Evolutionary conservation across 1,140 invertebrate genomes (phyloP).

Genomic region (Drosophila parvula): DNA sequence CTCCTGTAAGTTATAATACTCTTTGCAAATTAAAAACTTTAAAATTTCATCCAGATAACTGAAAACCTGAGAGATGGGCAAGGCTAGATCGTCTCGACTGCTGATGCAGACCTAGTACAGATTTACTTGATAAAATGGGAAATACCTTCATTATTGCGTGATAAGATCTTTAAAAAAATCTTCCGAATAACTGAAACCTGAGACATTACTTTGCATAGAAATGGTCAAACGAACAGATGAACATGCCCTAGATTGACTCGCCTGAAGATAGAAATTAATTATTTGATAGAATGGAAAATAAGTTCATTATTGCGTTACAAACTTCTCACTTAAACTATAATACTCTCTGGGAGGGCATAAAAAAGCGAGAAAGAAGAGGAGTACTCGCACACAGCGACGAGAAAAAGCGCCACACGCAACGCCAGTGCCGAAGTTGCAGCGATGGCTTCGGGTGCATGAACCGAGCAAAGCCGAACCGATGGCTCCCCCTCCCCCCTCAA

Average conservation of each 20-base stretch:
- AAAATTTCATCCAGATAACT: no score
- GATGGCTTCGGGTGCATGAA: conserved; percentile 18
- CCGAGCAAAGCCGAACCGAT: neutral
- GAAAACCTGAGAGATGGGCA: no score
- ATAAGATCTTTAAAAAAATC: no score
- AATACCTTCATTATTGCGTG: no score
- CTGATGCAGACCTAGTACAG: neutral
- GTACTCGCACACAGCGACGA: conserved; percentile 19
- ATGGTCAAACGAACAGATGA: no score
- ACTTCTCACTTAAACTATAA: neutral
- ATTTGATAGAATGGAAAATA: neutral
- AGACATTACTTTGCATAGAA: no score
- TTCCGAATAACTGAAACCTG: no score
- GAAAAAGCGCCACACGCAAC: conserved; percentile 75
- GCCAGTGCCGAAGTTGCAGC: conserved; percentile 19
- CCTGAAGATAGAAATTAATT: no score
- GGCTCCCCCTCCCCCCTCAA: neutral
- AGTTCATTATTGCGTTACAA: neutral
- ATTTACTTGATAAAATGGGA: no score
- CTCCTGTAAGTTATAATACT: no score
- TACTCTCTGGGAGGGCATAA: neutral
- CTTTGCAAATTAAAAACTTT: no score
- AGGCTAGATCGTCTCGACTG: neutral
- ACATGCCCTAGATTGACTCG: no score
- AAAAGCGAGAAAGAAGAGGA: conserved; percentile 28